These are phyloP conservation scores for Pelodiscus sinensis DNA, from an alignment of 2,113 vertebrate genomes.

Conservation along the genomic window DNA sequence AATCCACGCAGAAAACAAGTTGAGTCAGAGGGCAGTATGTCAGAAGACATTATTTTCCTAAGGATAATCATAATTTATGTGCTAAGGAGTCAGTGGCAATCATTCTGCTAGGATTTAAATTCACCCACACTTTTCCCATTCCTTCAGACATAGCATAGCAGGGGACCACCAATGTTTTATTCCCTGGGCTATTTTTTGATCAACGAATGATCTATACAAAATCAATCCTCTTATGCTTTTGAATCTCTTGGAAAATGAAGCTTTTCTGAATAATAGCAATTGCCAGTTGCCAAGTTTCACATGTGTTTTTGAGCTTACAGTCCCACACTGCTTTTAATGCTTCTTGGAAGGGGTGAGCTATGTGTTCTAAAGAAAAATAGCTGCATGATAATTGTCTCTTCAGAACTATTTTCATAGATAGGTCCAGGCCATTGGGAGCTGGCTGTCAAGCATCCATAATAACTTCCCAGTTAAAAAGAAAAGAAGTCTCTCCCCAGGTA, in stretches of 20 bases:
- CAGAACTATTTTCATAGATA: neutral
- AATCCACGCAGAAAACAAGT: neutral
- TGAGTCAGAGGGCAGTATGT: neutral
- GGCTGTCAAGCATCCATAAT: neutral
- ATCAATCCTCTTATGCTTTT: neutral
- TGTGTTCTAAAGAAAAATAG: neutral
- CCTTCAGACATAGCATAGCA: neutral
- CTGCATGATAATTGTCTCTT: neutral
- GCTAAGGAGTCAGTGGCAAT: neutral
- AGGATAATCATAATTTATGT: neutral
- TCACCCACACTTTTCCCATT: neutral
- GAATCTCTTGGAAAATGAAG: neutral
- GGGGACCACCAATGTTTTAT: neutral
- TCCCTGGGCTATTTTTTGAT: neutral
- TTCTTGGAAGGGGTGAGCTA: neutral
- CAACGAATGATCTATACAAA: neutral
- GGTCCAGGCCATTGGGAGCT: neutral
- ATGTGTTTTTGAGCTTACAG: neutral
- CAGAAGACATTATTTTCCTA: neutral
- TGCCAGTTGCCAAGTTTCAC: neutral
- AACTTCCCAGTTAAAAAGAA: neutral
- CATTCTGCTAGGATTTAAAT: neutral
- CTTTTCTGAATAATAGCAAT: neutral
- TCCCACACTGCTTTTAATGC: neutral
- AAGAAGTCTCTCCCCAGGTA: neutral